A percentile compares a stretch with the other conserved stretches of the same genome.
These are phyloP conservation scores for Esox lucius DNA, from an alignment of 2,797 vertebrate species.

Conservation along the genomic window DNA sequence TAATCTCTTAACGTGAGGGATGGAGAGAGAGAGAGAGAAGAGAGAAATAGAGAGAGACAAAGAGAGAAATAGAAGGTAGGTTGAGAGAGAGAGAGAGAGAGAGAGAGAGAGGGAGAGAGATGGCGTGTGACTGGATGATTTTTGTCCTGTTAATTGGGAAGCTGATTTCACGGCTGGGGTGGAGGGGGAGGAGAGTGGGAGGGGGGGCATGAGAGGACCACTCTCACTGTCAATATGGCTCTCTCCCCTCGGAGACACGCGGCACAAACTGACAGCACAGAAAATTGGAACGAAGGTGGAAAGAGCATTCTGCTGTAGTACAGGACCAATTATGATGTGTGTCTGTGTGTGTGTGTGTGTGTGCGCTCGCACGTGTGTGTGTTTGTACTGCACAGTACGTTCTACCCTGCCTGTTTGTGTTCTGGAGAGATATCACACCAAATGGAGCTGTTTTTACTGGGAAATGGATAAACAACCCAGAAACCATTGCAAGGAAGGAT, in stretches of 20 bases:
- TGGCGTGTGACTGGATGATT: not conserved
- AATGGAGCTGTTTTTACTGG: conserved; percentile 28
- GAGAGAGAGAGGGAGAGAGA: not conserved
- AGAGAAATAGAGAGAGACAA: not conserved
- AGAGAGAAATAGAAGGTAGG: not conserved
- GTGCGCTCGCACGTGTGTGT: not conserved
- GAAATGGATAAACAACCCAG: conserved; percentile 33
- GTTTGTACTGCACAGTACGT: not conserved
- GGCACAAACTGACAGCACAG: conserved; percentile 57
- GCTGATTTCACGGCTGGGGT: conserved; percentile 40
- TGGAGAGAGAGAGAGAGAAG: not conserved
- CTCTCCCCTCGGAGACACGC: conserved; percentile 40
- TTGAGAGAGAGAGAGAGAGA: not conserved
- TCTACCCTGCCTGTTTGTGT: conserved; percentile 17
- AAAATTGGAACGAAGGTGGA: conserved; percentile 60
- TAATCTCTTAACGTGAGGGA: not conserved
- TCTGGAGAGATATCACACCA: conserved; percentile 22
- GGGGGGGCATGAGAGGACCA: conserved; percentile 17
- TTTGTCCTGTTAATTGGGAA: conserved; percentile 49
- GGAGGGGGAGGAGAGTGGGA: conserved; percentile 9
- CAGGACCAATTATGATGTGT: conserved; percentile 55
- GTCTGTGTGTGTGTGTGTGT: not conserved
- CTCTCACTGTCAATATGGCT: conserved; percentile 44
- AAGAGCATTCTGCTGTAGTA: conserved; percentile 51
- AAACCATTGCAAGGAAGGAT: not conserved